Evolutionary conservation across 2,888 invertebrate species (phyloP).

Genomic region (Aspidiotus rigidus): DNA sequence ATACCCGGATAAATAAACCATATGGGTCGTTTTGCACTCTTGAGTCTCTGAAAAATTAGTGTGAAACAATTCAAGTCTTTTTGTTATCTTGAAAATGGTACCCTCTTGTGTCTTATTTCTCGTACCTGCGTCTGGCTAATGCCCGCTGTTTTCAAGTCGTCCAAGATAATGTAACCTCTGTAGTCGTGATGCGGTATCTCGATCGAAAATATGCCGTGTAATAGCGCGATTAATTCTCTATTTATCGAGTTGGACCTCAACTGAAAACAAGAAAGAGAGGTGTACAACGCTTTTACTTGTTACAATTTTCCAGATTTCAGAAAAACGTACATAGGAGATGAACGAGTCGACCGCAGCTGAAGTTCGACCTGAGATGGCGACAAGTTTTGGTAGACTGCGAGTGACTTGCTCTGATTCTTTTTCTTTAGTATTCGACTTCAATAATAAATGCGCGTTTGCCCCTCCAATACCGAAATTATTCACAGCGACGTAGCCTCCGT

Average conservation of each 20-base stretch:
- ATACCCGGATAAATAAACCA: constrained; percentile 68
- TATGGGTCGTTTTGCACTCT: constrained; percentile 43
- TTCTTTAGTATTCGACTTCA: constrained; percentile 34
- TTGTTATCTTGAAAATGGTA: not conserved
- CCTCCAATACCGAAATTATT: constrained; percentile 36
- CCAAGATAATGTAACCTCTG: constrained; percentile 47
- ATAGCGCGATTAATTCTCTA: constrained; percentile 37
- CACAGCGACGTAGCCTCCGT: constrained; percentile 48
- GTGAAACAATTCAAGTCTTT: not conserved
- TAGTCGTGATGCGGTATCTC: constrained; percentile 44
- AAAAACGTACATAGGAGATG: constrained; percentile 35
- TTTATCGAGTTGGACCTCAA: constrained; percentile 36
- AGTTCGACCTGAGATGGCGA: constrained; percentile 38
- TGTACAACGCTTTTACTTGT: not conserved
- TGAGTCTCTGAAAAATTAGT: constrained; percentile 10
- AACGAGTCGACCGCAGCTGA: constrained; percentile 29
- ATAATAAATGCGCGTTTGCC: constrained; percentile 34
- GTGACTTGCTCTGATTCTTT: constrained; percentile 37
- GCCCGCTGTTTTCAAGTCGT: not conserved
- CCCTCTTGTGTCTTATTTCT: not conserved
- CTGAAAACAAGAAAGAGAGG: constrained; percentile 6
- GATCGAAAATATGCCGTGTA: constrained; percentile 40
- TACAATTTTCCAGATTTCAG: not conserved
- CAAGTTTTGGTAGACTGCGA: constrained; percentile 35
- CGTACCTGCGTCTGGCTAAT: constrained; percentile 13